A percentile compares a stretch with the other conserved stretches of the same genome.
Evolutionary conservation across 2,797 vertebrate species (phyloP).

Genomic region (Ciconia nigra): DNA sequence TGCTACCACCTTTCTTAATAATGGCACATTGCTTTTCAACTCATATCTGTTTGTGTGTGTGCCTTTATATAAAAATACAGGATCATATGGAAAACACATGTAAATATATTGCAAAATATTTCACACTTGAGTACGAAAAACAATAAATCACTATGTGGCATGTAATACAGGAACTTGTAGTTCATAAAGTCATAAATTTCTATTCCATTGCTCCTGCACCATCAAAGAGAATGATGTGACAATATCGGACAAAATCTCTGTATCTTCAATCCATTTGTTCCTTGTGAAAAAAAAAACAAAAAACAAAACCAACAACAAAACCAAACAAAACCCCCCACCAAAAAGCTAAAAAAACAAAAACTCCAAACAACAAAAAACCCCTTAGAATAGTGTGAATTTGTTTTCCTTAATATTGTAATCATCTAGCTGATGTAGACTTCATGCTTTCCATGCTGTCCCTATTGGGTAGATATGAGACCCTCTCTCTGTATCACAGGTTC

Average conservation of each 20-base stretch:
- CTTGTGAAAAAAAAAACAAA: neutral
- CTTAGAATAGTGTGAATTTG: neutral
- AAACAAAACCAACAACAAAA: no score
- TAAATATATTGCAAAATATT: neutral
- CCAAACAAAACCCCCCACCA: neutral
- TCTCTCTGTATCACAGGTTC: neutral
- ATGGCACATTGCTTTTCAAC: neutral
- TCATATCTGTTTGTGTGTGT: neutral
- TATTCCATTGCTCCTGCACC: neutral
- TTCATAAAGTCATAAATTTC: neutral
- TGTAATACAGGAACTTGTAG: neutral
- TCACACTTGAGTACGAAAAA: neutral
- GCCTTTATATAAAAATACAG: neutral
- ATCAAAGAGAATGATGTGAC: neutral
- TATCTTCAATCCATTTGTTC: neutral
- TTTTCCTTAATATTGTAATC: neutral
- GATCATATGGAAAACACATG: neutral
- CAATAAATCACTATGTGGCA: neutral
- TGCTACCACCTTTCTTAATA: neutral
- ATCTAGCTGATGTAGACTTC: neutral
- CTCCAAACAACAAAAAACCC: neutral
- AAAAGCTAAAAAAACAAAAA: neutral
- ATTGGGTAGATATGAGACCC: rapidly evolving
- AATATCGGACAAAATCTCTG: neutral
- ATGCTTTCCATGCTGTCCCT: rapidly evolving